Evolutionary conservation across 53 echinoderm and acorn worm genomes (phyloP), one percentile per base, ranked within the genome.

Genomic region (Holothuria leucospilota): DNA sequence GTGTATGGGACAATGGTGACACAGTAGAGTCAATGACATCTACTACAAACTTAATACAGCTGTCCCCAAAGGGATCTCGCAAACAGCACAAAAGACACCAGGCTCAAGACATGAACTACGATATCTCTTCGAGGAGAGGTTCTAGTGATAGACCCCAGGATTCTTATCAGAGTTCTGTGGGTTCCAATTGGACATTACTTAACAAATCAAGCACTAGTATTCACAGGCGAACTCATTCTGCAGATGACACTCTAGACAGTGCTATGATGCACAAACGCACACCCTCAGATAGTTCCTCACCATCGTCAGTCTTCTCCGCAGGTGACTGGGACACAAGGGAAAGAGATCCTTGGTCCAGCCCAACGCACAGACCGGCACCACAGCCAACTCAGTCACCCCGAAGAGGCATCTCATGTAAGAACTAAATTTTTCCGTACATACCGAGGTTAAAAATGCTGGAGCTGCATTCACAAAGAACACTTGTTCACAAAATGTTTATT

Each of bases 321-420:
- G 73, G 93, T 82, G 87, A 93, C 90, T 42, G 71, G 80, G 74
- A 87, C 87, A 25, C 60, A 42, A 28, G 81, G 85, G 46, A 46
- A 67, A 28, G 81, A 27, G 96, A 96, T 60, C 96, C 94, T 23
- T 96, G 96, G 96, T 94, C 92, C 69, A 96, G 94, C 71, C 94
- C 94, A 1, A 80, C 88, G 66, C 68, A 85, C 91, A 14, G 93
- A 30, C 80, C 80, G 9, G 39, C 24, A 27, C 14, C 24, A 34
- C 67, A 67, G 67, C 67, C 67, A 67, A 56, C 77, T 25, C 77
- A 80, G 80, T 80, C 80, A 80, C 60, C 80, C 4, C 56, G 80
- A 61, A 61, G 80, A 62, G 80, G 24, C 13, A 7, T 38, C 2
- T 7, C 46, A 60, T 80, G 80, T 80, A 51, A 80, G 80, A 62